phyloP scores from a whole-genome alignment of 2,113 vertebrate species.

The Sclerurus mexicanus region DNA sequence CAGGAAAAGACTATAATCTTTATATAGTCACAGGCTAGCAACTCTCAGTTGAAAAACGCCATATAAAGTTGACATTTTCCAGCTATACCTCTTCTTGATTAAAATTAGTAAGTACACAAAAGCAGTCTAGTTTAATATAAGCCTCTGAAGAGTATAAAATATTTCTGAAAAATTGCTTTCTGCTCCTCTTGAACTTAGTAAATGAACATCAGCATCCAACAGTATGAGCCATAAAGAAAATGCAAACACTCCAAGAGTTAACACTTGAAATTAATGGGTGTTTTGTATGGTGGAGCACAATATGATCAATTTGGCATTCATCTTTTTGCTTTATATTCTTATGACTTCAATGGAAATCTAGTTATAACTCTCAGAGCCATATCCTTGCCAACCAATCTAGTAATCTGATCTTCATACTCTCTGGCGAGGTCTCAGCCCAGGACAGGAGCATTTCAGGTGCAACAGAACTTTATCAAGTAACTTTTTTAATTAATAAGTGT shows the following conservation, averaged over 20 bases:
- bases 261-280: neutral
- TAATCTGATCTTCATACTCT: neutral
- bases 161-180: neutral
- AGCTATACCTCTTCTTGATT: neutral
- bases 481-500: neutral
- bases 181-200: neutral
- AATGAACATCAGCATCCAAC: neutral
- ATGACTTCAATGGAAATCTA: neutral
- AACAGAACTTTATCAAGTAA: neutral
- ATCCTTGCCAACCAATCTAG: neutral
- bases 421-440: neutral
- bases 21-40: neutral
- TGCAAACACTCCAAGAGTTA: neutral
- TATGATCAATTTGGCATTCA: neutral
- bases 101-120: neutral
- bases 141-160: neutral
- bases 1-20: neutral
- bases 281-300: neutral
- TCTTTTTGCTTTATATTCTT: neutral
- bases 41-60: neutral
- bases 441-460: neutral
- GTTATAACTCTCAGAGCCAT: fast-evolving
- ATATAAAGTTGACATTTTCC: neutral
- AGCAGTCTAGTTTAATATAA: neutral
- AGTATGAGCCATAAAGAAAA: neutral